Base-by-base conservation (phyloP, 2,888 invertebrate genomes). In the Hermodice carunculata region DNA sequence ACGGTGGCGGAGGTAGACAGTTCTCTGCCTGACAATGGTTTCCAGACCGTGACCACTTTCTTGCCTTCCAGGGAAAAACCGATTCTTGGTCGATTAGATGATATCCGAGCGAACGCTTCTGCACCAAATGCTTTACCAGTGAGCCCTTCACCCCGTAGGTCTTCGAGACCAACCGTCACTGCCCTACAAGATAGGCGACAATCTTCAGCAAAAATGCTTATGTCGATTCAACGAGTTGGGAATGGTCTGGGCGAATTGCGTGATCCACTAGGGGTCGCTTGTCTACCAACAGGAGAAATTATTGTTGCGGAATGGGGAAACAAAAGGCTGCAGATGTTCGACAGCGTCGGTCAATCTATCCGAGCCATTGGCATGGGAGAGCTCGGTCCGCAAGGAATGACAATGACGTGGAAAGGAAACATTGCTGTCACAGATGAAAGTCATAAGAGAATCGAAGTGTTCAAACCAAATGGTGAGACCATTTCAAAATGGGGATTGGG, bases 401-500 rank as follows among this genome's bases (percentile, higher is more conserved):
- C 71, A 11, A 64, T 73, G 17, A 75, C 73, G 2, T 43, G 60
- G 24, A 64, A 65, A 24, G 69, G 72, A 3, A 75, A 75, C 56
- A 67, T 75, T 44, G 65, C 74, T 53, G 61, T 69, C 19, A 53
- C 73, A 24, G 75, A 75, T 52, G 63, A 58, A n/a, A 42, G 52
- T 22, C 70, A 72, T 31, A 74, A 75, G 58, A 49, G 71, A 1
- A 63, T 75, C 24, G 71, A 75, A 51, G 62, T 60, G 17, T 66
- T 63, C 43, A 59, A 32, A 1, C 57, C 56, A 3, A 28, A 26
- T 11, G 75, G 75, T 1, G 42, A 62, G 3, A 49, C 61, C n/a
- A 32, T 75, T 6, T 64, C 70, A 5, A 71, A 71, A 40, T 75
- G 75, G 75, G 75, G 75, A 3, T 57, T 68, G 17, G 75, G 75